Evolutionary conservation across 2,113 vertebrate species (phyloP), one percentile per base, ranked within the genome.

Genomic region (Heloderma charlesbogerti): DNA sequence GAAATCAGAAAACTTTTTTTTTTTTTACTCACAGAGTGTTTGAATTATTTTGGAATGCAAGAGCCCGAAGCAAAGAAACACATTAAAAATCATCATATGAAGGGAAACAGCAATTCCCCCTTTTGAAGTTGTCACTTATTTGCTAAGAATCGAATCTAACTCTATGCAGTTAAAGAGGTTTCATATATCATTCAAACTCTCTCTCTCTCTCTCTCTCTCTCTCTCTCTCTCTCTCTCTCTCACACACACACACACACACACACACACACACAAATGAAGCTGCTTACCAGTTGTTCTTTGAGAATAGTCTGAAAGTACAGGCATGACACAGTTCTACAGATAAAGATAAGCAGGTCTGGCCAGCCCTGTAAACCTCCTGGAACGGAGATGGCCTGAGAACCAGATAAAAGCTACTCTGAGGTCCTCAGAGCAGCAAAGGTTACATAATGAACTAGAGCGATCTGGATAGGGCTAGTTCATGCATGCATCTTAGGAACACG

Each of bases 41-140:
- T 89, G 88, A 94, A 91, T 92, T 92, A 92, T 92, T 94, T 96
- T 95, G 95, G 95, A 94, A 95, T 93, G 93, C 93, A 93, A 95
- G 91, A 96, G 96, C 96, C 96, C 1, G 91, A 96, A 96, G 96
- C 96, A 96, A 97, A 96, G 92, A 94, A 97, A 96, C 91, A 91
- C 95, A 97, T 97, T 96, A 96, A 96, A 97, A 94, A 96, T 95
- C 92, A 96, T 96, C 94, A 96, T 94, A 96, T 79, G 95, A 93
- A 97, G 94, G 94, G 95, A 94, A 96, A 94, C 91, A 88, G 96
- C 97, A 93, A 94, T 97, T 97, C 97, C 95, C 86, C 94, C 86
- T 94, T 95, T 95, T 95, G 91, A 97, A 96, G 96, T 95, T 96
- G 95, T 95, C 93, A 67, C 92, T 96, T 95, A 96, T 95, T 96